Base-by-base conservation (phyloP, 2,888 invertebrate species). In the Rhagonycha fulva region DNA sequence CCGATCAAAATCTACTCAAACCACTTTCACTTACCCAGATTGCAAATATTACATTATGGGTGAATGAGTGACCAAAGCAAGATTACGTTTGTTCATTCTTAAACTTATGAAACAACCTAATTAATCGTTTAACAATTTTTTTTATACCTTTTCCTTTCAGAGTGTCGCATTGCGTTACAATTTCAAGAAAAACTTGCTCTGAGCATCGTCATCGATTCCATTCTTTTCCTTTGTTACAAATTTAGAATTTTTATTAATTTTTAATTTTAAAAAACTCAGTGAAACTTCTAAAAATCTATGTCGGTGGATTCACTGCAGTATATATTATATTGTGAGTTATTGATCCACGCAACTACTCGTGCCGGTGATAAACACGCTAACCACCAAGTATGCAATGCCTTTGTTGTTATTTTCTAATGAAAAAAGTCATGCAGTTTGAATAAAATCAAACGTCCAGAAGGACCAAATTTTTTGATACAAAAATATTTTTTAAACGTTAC, bases 21-120 rank as follows among this genome's bases (percentile, higher is more conserved):
- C 78, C 74, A 76, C 78, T 79, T 79, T 79, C 79, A 79, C 79
- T 79, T 70, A 68, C 74, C 76, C 70, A 76, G 76, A 79, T 76
- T 70, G 70, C 66, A 32, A 28, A 76, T 76, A 76, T 76, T 68
- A 76, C 76, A 11, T 67, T 68, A 68, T 72, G 72, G 67, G 72
- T 72, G 28, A 72, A 62, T 68, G 32, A 72, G 61, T 72, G 68
- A 68, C 28, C 72, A 47, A 61, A 72, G 28, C 67, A 62, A 63
- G 68, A 68, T 68, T 72, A 68, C 68, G 68, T 68, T 24, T 71
- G 62, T 62, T 61, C 28, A 70, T 70, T 70, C 47, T 70, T 70
- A 62, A 70, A 62, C 62, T 62, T 28, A 70, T 61, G 24, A 66
- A 66, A 66, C 24, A 66, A 24, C 26, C 24, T 66, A 66, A 66